phyloP scores from a whole-genome alignment of 1,140 invertebrate species.

The Akabosia matsudoensis region DNA sequence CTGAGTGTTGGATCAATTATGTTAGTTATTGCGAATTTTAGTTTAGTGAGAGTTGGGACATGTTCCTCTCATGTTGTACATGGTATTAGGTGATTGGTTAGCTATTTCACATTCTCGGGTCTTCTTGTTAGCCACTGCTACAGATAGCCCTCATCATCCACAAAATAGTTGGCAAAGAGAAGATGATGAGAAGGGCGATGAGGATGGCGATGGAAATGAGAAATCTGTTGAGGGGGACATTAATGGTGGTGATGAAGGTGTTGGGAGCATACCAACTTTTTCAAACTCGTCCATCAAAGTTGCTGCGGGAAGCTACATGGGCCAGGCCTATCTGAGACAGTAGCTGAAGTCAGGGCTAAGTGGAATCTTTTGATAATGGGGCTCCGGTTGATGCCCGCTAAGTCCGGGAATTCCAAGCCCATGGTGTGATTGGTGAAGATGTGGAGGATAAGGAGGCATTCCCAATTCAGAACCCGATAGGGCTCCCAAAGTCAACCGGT shows the following conservation, averaged over 20 bases:
- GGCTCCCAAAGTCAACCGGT: constrained; percentile 1
- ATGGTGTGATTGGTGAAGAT: constrained; percentile 11
- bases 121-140: neutral
- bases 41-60: neutral
- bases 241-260: neutral
- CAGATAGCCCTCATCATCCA: constrained; percentile 12
- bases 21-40: neutral
- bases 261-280: neutral
- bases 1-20: too few species aligned
- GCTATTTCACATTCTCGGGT: neutral
- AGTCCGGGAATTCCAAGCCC: constrained; percentile 1
- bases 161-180: neutral
- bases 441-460: constrained; percentile 14
- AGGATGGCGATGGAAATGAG: constrained; percentile 10
- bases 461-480: constrained; percentile 7
- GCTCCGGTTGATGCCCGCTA: constrained; percentile 21
- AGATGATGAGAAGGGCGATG: neutral
- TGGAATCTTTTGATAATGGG: constrained; percentile 35
- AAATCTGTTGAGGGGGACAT: constrained; percentile 6
- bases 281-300: neutral
- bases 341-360: constrained; percentile 36
- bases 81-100: neutral
- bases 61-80: neutral
- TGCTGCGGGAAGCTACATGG: constrained; percentile 46
- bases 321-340: constrained; percentile 48